These are phyloP conservation scores for Pipa parva DNA, from an alignment of 2,113 vertebrate species.

Conservation along the genomic window DNA sequence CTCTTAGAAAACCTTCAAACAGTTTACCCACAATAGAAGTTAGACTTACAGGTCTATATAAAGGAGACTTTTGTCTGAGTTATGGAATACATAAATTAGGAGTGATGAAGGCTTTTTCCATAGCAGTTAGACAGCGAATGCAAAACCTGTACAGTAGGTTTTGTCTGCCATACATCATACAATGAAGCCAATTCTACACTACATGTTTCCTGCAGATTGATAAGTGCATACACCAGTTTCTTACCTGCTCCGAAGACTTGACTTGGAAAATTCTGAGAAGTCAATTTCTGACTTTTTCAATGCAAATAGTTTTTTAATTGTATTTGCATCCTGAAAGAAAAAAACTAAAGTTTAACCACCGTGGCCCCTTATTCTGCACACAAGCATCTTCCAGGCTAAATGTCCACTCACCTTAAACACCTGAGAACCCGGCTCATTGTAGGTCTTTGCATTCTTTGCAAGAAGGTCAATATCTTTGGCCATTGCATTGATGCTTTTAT, in stretches of 20 bases:
- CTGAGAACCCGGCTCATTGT: conserved; percentile 96
- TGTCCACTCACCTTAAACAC: conserved; percentile 85
- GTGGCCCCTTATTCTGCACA: too few relatives aligned
- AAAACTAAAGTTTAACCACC: background rate
- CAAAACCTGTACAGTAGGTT: too few relatives aligned
- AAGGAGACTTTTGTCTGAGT: too few relatives aligned
- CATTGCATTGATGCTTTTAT: conserved; percentile 89
- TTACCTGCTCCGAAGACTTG: conserved; percentile 91
- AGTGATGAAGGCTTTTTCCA: too few relatives aligned
- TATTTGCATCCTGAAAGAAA: conserved; percentile 88
- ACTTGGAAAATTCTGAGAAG: conserved; percentile 87
- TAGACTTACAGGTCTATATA: too few relatives aligned
- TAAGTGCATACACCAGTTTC: background rate
- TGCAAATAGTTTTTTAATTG: conserved; percentile 95
- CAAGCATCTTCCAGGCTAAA: background rate
- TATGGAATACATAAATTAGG: too few relatives aligned
- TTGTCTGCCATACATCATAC: too few relatives aligned
- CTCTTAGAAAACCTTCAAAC: too few relatives aligned
- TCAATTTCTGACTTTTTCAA: conserved; percentile 95
- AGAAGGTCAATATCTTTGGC: conserved; percentile 93
- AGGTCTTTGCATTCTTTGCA: conserved; percentile 96
- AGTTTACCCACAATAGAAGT: too few relatives aligned
- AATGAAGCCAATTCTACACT: too few relatives aligned
- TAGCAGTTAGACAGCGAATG: too few relatives aligned
- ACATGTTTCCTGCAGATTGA: too few relatives aligned